phyloP scores from a whole-genome alignment of 2,113 vertebrate genomes.

The Lepidothrix coronata region DNA sequence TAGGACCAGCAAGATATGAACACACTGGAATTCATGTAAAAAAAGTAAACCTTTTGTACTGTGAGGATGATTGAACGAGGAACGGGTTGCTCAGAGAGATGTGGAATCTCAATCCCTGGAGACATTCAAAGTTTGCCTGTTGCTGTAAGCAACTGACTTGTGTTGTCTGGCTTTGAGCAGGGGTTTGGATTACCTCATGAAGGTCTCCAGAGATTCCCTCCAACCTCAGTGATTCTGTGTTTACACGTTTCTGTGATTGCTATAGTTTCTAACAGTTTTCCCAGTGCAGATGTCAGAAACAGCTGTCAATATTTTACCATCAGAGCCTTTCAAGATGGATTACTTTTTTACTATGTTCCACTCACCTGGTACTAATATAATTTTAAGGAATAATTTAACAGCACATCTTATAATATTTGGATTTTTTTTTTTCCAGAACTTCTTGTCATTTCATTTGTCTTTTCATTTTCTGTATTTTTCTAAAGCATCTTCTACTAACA shows the following conservation, averaged over 20 bases:
- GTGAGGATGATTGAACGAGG: not conserved
- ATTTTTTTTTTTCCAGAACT: not conserved
- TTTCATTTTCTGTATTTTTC: not conserved
- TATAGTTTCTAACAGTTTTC: not conserved
- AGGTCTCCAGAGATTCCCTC: not conserved
- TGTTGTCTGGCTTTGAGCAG: not conserved
- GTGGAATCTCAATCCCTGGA: not conserved
- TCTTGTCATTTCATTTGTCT: not conserved
- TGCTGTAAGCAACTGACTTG: not conserved
- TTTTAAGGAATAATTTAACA: not conserved
- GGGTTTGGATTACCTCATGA: not conserved
- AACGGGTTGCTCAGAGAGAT: not conserved
- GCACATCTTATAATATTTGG: not conserved
- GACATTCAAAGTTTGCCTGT: not conserved
- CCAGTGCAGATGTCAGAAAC: not conserved
- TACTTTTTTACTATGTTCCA: not conserved
- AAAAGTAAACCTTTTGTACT: not conserved
- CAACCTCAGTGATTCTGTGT: not conserved
- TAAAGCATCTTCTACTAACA: not conserved
- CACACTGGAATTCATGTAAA: not conserved
- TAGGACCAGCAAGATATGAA: not conserved
- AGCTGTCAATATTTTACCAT: not conserved
- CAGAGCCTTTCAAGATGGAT: not conserved
- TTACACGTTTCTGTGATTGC: not conserved
- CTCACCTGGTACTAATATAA: not conserved